Conservation (phyloP, 2,888 invertebrate genomes). For the Pinctada fucata region DNA sequence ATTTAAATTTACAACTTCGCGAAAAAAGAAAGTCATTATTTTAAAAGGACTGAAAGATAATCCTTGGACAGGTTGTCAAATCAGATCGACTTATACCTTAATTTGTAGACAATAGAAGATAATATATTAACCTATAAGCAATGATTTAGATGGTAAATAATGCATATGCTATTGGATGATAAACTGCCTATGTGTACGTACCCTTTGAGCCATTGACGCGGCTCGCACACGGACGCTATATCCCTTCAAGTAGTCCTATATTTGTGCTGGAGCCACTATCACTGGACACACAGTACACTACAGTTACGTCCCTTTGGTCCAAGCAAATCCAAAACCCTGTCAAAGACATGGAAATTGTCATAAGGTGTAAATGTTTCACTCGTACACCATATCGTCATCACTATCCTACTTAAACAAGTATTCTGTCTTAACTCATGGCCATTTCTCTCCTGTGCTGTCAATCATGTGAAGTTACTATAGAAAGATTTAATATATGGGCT, state of each 20-base stretch:
- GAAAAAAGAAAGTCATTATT: background rate
- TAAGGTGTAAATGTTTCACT: constrained; percentile 66
- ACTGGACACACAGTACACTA: constrained; percentile 43
- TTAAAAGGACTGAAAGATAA: too few relatives aligned
- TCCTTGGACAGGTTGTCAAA: too few relatives aligned
- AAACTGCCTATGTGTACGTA: constrained; percentile 47
- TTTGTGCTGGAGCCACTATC: constrained; percentile 51
- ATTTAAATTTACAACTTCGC: background rate
- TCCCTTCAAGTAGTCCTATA: constrained; percentile 36
- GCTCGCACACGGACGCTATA: constrained; percentile 15
- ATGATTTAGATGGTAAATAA: too few relatives aligned
- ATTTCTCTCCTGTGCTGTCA: constrained; percentile 70
- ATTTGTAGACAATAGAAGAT: too few relatives aligned
- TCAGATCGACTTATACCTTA: too few relatives aligned
- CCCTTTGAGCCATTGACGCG: constrained; percentile 69
- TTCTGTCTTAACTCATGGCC: constrained; percentile 70
- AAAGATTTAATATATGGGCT: constrained; percentile 68
- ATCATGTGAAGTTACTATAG: constrained; percentile 61
- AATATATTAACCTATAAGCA: too few relatives aligned
- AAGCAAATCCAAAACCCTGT: constrained; percentile 71
- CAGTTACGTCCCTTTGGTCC: constrained; percentile 57
- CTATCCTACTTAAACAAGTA: constrained; percentile 68
- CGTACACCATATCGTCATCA: constrained; percentile 63
- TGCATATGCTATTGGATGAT: too few relatives aligned
- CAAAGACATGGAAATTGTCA: constrained; percentile 73